Percentiles rank a stretch among this genome's conserved stretches.
These are phyloP conservation scores for Nannobrachium achirus DNA, from an alignment of 2,113 vertebrate species.

Conservation along the genomic window DNA sequence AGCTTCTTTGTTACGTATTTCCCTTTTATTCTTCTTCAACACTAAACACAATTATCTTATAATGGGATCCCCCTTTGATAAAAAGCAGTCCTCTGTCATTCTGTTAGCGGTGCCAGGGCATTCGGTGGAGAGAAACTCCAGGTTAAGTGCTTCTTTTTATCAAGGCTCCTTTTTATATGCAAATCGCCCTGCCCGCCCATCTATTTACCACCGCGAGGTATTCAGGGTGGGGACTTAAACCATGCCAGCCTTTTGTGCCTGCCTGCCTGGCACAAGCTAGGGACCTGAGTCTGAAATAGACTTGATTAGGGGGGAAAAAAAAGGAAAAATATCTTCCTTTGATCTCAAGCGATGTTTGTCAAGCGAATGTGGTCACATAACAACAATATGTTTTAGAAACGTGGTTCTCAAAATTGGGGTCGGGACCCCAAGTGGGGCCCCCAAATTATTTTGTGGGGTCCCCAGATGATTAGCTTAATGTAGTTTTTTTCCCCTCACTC, in stretches of 20 bases:
- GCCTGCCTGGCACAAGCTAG: slow-evolving; percentile 32
- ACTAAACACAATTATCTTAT: slow-evolving; percentile 79
- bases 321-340: slow-evolving; percentile 57
- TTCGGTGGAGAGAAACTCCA: slow-evolving; percentile 75
- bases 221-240: slow-evolving; percentile 67
- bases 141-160: slow-evolving; percentile 81
- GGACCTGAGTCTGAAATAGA: slow-evolving; percentile 63
- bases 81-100: slow-evolving; percentile 75
- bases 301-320: slow-evolving; percentile 64
- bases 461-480: no score
- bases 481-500: no score
- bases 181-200: slow-evolving; percentile 72
- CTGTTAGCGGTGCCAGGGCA: slow-evolving; percentile 67
- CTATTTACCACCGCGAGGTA: slow-evolving; percentile 77
- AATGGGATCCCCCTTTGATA: slow-evolving; percentile 73
- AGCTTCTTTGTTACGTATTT: slow-evolving; percentile 55
- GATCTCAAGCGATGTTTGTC: slow-evolving; percentile 74
- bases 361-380: slow-evolving; percentile 67
- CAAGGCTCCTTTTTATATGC: slow-evolving; percentile 80
- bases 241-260: slow-evolving; percentile 51
- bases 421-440: no score
- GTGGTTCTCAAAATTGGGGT: no score
- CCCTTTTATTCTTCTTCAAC: slow-evolving; percentile 48
- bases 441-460: no score
- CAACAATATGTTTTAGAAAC: no score